phyloP scores from a whole-genome alignment of 2,113 vertebrate species.

The Apeltes quadracus region DNA sequence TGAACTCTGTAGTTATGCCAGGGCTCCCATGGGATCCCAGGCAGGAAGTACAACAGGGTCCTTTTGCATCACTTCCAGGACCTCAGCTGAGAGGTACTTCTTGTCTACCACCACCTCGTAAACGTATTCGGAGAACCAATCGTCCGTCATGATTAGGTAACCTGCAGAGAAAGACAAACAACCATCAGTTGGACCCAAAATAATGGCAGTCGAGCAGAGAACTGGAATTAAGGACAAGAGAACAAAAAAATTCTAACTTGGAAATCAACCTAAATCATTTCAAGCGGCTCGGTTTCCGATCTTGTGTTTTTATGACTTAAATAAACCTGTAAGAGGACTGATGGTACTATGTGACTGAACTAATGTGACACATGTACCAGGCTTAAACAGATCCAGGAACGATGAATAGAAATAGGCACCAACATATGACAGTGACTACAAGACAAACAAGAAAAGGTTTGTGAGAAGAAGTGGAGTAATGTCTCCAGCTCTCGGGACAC shows the following conservation, averaged over 20 bases:
- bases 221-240: neutral
- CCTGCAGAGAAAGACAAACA: constrained; percentile 76
- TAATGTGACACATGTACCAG: neutral
- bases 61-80: constrained; percentile 90
- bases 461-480: no score
- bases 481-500: no score
- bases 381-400: neutral
- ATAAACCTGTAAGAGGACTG: no score
- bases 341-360: neutral
- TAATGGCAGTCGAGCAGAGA: neutral
- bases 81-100: constrained; percentile 84
- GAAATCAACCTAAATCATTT: neutral
- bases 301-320: neutral
- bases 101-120: constrained; percentile 98
- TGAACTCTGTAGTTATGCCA: constrained; percentile 82
- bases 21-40: constrained; percentile 97
- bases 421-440: neutral
- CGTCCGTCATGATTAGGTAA: constrained; percentile 97
- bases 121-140: constrained; percentile 97
- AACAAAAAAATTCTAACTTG: neutral
- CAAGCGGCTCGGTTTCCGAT: neutral
- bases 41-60: constrained; percentile 91
- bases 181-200: neutral
- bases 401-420: neutral
- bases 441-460: neutral